Conservation (phyloP, 2,113 vertebrate genomes). For the Sisor rabdophorus region DNA sequence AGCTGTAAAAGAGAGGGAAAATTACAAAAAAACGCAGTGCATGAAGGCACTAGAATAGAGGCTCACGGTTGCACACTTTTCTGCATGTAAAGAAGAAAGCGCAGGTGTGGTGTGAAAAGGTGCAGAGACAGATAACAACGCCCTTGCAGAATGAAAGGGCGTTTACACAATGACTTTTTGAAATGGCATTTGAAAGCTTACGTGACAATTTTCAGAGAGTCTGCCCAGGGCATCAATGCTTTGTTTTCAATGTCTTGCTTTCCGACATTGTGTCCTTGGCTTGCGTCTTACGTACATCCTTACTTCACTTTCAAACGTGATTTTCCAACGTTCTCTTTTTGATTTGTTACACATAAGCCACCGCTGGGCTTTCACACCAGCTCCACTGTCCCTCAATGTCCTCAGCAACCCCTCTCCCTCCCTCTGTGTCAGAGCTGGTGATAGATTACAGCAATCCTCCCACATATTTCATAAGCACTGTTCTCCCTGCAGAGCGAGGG, state of each 20-base stretch:
- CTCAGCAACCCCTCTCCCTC: background rate
- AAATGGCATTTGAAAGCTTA: slow-evolving; percentile 27
- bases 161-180: slow-evolving; percentile 17
- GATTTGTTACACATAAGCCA: slow-evolving; percentile 43
- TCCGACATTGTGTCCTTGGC: slow-evolving; percentile 4
- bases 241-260: slow-evolving; percentile 17
- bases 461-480: slow-evolving; percentile 63
- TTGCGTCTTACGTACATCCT: background rate
- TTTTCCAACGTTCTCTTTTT: slow-evolving; percentile 18
- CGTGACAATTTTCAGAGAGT: slow-evolving; percentile 11
- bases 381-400: slow-evolving; percentile 21
- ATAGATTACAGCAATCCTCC: slow-evolving; percentile 66
- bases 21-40: background rate
- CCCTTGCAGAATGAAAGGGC: slow-evolving; percentile 26
- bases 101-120: slow-evolving; percentile 28
- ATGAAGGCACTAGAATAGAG: background rate
- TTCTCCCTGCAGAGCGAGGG: slow-evolving; percentile 44
- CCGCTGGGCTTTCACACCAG: slow-evolving; percentile 20
- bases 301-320: background rate
- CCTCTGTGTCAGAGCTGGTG: slow-evolving; percentile 58
- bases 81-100: slow-evolving; percentile 16
- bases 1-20: background rate
- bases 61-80: background rate
- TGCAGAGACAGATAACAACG: slow-evolving; percentile 6
- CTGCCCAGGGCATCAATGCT: background rate